Conservation (phyloP, 2,888 invertebrate species). For the Scaeva pyrastri region DNA sequence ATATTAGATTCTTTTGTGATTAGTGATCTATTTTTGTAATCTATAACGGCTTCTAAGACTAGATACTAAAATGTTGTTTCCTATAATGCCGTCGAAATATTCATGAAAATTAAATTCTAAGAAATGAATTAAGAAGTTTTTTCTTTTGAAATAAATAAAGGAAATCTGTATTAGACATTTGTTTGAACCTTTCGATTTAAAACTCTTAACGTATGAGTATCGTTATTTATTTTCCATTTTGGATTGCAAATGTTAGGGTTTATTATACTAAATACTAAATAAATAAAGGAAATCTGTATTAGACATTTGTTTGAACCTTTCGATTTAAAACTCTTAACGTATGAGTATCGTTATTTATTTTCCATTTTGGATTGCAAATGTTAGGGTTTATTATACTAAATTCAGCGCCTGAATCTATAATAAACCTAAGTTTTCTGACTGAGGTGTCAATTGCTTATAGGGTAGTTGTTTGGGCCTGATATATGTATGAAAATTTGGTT, state of each 20-base stretch:
- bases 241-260: not conserved
- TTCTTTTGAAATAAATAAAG: not conserved
- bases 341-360: too few relatives aligned
- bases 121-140: too few relatives aligned
- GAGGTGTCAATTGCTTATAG: not conserved
- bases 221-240: too few relatives aligned
- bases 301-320: not conserved
- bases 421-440: not conserved
- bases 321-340: too few relatives aligned
- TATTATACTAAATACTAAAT: not conserved
- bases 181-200: too few relatives aligned
- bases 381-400: slow-evolving; percentile 6
- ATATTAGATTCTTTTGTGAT: slow-evolving; percentile 1
- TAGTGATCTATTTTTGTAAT: slow-evolving; percentile 2
- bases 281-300: not conserved
- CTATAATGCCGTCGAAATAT: not conserved
- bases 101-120: too few relatives aligned
- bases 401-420: slow-evolving; percentile 1
- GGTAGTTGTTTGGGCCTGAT: not conserved
- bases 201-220: too few relatives aligned
- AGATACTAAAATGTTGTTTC: not conserved
- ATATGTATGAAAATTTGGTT: not conserved
- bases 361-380: not conserved
- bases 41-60: not conserved
- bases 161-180: not conserved